phyloP scores from a whole-genome alignment of 37 sponge, comb jelly and placozoan species.

The Ianthella basta region DNA sequence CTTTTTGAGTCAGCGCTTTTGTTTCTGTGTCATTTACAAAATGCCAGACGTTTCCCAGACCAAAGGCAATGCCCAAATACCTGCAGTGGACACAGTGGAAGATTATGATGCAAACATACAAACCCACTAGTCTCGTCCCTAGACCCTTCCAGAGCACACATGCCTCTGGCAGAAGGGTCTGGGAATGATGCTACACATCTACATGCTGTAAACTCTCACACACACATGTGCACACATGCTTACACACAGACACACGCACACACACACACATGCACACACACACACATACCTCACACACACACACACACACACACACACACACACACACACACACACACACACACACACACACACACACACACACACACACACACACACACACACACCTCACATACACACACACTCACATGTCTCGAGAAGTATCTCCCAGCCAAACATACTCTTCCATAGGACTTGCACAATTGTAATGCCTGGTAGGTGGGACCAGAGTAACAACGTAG shows the following conservation, averaged over 20 bases:
- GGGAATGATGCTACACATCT: too few species aligned
- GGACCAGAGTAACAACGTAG: not conserved
- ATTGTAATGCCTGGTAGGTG: slow-evolving; percentile 13
- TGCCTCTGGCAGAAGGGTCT: too few species aligned
- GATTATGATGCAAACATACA: too few species aligned
- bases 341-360: not conserved
- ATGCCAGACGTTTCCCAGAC: slow-evolving; percentile 43
- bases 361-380: too few species aligned
- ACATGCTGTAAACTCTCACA: not conserved
- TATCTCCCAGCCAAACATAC: slow-evolving; percentile 51
- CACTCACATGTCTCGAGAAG: slow-evolving; percentile 63
- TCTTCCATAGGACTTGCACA: slow-evolving; percentile 49
- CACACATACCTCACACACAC: too few species aligned
- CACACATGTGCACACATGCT: not conserved
- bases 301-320: slow-evolving; percentile 24
- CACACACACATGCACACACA: too few species aligned
- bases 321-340: not conserved
- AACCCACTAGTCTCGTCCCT: too few species aligned
- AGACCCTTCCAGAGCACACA: too few species aligned
- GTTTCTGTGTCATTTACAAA: slow-evolving; percentile 24
- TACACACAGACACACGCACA: too few species aligned
- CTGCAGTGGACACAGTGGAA: slow-evolving; percentile 1
- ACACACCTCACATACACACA: too few species aligned
- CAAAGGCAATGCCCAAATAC: slow-evolving; percentile 59
- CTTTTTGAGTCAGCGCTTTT: slow-evolving; percentile 14